These are phyloP conservation scores for Lamprotornis superbus DNA, from an alignment of 2,113 vertebrate genomes.

Conservation along the genomic window DNA sequence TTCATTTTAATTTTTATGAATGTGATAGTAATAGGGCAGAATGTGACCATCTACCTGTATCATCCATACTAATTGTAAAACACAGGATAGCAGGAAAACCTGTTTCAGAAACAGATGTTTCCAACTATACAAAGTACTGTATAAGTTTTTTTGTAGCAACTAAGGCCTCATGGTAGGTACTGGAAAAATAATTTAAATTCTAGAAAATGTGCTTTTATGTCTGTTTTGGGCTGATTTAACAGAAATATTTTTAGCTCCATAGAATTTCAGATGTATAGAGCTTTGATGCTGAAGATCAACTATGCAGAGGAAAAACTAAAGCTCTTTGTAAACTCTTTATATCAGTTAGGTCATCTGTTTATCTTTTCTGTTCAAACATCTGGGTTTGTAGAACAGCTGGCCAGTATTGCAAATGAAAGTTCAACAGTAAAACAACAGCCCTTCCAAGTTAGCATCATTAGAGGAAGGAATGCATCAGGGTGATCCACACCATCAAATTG, in stretches of 20 bases:
- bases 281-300: conserved; percentile 29
- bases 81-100: not conserved
- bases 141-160: not conserved
- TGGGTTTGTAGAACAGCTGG: conserved; percentile 51
- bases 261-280: not conserved
- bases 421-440: conserved; percentile 29
- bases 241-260: not conserved
- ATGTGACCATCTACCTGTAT: not conserved
- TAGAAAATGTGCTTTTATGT: not conserved
- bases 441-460: conserved; percentile 20
- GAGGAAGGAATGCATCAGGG: not conserved
- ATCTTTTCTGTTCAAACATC: conserved; percentile 49
- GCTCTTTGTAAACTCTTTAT: conserved; percentile 30
- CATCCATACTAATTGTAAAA: not conserved
- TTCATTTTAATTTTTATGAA: not conserved
- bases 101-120: not conserved
- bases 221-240: not conserved
- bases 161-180: not conserved
- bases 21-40: not conserved
- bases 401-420: conserved; percentile 39
- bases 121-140: not conserved
- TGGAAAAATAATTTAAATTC: not conserved
- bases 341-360: conserved; percentile 63
- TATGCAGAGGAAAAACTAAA: conserved; percentile 2
- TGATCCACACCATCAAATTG: conserved; percentile 49